Conservation (phyloP, 2,113 vertebrate genomes). For the Mesembrinibis cayennensis region DNA sequence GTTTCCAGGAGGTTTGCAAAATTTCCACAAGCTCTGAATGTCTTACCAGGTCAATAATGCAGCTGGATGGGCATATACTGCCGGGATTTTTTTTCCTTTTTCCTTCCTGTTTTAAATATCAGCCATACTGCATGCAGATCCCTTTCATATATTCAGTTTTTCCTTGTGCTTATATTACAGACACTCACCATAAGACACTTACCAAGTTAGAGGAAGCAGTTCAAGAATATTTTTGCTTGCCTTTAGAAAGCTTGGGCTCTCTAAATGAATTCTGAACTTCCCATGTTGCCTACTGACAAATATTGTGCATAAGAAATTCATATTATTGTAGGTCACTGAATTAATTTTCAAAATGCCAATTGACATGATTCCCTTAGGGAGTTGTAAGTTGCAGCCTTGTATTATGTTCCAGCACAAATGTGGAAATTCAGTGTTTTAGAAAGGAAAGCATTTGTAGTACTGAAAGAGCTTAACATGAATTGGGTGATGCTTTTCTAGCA, state of each 20-base stretch:
- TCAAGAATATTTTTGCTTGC: constrained; percentile 52
- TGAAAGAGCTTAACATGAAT: constrained; percentile 11
- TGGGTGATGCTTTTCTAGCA: constrained; percentile 8
- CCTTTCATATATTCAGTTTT: neutral
- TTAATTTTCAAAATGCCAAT: constrained; percentile 92
- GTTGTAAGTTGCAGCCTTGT: constrained; percentile 76
- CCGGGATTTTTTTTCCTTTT: neutral
- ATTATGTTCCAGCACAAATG: constrained; percentile 76
- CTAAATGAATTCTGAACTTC: constrained; percentile 64
- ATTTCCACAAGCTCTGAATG: neutral
- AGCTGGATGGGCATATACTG: neutral
- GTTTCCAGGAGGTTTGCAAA: neutral
- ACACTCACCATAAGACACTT: neutral
- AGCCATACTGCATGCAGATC: neutral
- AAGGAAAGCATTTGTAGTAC: constrained; percentile 46
- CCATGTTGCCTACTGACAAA: constrained; percentile 69
- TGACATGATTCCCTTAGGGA: constrained; percentile 83
- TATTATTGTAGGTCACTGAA: constrained; percentile 95
- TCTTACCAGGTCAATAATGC: neutral
- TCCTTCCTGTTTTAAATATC: neutral
- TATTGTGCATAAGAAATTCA: constrained; percentile 81
- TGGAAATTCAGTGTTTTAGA: constrained; percentile 73
- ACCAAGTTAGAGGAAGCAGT: constrained; percentile 14
- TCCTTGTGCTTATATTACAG: neutral
- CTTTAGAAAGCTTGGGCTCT: constrained; percentile 37